These are phyloP conservation scores for Erpetoichthys calabaricus DNA, from an alignment of 2,797 vertebrate species.

Conservation along the genomic window DNA sequence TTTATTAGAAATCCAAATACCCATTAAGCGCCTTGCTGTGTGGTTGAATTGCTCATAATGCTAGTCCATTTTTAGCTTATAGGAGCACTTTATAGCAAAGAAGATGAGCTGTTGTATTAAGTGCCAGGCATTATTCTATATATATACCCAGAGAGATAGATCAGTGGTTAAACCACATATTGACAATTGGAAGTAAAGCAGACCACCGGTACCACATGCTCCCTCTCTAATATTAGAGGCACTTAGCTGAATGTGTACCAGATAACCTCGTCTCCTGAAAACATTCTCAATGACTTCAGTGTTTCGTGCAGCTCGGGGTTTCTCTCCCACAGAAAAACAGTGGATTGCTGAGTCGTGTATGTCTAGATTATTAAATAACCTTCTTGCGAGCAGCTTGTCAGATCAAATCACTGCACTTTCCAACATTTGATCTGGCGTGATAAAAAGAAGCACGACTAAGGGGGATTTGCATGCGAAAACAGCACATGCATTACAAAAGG, in stretches of 20 bases:
- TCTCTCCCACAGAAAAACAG: background rate
- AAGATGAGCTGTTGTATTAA: background rate
- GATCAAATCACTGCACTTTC: slow-evolving; percentile 5
- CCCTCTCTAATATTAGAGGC: background rate
- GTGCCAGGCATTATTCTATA: background rate
- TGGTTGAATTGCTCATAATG: background rate
- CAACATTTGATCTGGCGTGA: slow-evolving; percentile 7
- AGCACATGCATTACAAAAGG: slow-evolving; percentile 1
- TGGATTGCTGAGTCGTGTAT: slow-evolving; percentile 1
- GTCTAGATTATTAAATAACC: slow-evolving; percentile 5
- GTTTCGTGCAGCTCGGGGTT: background rate
- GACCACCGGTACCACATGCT: background rate
- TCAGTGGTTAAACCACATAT: slow-evolving; percentile 3
- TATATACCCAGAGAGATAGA: background rate
- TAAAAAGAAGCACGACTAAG: slow-evolving; percentile 2
- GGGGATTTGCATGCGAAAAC: slow-evolving; percentile 7
- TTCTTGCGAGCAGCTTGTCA: slow-evolving; percentile 1
- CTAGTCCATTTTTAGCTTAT: background rate
- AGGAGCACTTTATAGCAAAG: background rate
- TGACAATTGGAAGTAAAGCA: background rate
- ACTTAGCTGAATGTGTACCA: background rate
- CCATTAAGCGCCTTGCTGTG: background rate
- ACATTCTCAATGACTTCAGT: background rate
- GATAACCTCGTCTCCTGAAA: background rate
- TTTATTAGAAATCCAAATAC: too few species aligned